Conservation (phyloP, 2,888 invertebrate species). For the Drosophila meridionalis region DNA sequence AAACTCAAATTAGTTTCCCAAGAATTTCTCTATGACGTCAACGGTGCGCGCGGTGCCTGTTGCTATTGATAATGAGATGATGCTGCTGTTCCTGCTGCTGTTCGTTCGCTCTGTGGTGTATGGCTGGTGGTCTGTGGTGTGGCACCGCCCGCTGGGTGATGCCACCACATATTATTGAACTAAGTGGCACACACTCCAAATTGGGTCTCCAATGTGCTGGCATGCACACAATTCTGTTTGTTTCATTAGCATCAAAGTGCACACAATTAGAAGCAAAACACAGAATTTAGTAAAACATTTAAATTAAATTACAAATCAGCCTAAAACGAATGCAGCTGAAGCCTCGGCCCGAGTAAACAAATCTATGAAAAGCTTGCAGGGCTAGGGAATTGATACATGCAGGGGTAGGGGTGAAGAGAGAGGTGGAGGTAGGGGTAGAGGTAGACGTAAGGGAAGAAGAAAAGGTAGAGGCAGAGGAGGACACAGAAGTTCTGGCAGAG, state of each 20-base stretch:
- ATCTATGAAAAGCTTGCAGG: constrained; percentile 64
- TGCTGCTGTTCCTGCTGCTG: constrained; percentile 20
- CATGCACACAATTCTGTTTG: constrained; percentile 57
- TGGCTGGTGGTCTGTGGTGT: neutral
- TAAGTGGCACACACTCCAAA: constrained; percentile 72
- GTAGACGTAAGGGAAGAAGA: neutral
- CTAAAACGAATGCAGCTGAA: neutral
- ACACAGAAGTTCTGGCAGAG: no score
- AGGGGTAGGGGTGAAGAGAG: neutral
- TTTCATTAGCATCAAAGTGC: constrained; percentile 69
- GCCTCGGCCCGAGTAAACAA: constrained; percentile 59
- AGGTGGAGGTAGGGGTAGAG: neutral
- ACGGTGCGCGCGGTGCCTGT: neutral
- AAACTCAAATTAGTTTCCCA: constrained; percentile 52
- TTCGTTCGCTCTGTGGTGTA: neutral
- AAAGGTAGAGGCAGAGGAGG: no score
- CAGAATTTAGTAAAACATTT: constrained; percentile 58
- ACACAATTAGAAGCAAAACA: constrained; percentile 72
- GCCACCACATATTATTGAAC: constrained; percentile 47
- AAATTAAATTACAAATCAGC: constrained; percentile 64
- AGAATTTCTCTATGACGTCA: constrained; percentile 68
- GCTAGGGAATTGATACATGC: constrained; percentile 7
- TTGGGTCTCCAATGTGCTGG: constrained; percentile 58
- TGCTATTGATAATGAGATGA: constrained; percentile 38
- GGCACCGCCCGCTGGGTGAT: constrained; percentile 37